These are phyloP conservation scores for Zaprionus nigranus DNA, from an alignment of 1,140 invertebrate species.

Conservation along the genomic window DNA sequence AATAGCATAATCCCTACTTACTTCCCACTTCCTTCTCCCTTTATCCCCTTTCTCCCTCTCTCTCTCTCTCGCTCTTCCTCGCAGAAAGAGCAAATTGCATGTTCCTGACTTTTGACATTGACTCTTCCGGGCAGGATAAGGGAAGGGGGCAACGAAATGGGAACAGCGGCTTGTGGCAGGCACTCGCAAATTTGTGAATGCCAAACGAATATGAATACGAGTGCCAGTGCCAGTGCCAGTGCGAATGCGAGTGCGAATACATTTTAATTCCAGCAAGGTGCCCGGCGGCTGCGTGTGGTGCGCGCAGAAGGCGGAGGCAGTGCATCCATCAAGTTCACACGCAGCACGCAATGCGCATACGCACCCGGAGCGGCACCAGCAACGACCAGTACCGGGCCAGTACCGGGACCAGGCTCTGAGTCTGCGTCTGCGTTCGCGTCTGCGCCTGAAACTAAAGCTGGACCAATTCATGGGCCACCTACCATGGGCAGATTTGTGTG, in stretches of 20 bases:
- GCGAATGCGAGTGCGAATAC: conserved; percentile 11
- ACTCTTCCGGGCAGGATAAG: not conserved
- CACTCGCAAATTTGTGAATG: conserved; percentile 25
- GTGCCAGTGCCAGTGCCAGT: conserved; percentile 5
- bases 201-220: conserved; percentile 14
- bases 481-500: conserved; percentile 15
- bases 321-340: conserved; percentile 81
- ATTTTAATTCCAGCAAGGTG: conserved; percentile 71
- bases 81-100: conserved; percentile 1
- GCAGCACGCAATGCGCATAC: conserved; percentile 54
- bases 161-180: not conserved
- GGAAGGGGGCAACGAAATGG: not conserved
- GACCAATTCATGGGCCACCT: not conserved
- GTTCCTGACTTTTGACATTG: conserved; percentile 9
- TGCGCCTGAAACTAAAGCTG: not conserved
- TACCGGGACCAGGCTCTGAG: not conserved
- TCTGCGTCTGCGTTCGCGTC: not conserved
- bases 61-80: not conserved
- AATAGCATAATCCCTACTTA: not conserved
- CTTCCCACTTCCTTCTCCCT: not conserved
- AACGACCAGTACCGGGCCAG: not conserved
- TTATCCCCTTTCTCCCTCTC: too few species aligned
- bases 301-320: conserved; percentile 55
- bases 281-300: conserved; percentile 38
- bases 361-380: conserved; percentile 6